Conservation (phyloP, 2,113 vertebrate species). For the Malurus elegans region DNA sequence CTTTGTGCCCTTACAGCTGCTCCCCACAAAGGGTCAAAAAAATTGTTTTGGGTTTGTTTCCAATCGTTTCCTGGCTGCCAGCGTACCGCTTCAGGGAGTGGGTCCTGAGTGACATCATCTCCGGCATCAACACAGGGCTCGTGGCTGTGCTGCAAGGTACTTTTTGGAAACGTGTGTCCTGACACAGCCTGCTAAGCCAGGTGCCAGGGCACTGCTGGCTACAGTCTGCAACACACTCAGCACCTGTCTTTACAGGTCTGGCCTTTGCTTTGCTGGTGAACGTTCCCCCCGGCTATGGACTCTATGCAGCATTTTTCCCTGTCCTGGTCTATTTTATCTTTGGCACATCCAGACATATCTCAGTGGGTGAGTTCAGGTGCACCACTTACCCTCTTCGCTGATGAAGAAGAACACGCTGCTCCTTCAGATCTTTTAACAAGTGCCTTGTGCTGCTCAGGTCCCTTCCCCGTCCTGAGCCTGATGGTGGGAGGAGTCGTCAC, state of each 20-base stretch:
- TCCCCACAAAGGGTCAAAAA: constrained; percentile 80
- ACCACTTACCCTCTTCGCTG: neutral
- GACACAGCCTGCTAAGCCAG: neutral
- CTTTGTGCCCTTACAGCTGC: constrained; percentile 78
- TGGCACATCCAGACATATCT: constrained; percentile 93
- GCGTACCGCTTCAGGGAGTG: constrained; percentile 85
- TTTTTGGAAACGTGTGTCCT: neutral
- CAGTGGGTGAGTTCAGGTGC: constrained; percentile 82
- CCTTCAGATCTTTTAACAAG: neutral
- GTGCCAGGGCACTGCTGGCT: neutral
- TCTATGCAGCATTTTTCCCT: constrained; percentile 93
- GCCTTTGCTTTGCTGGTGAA: constrained; percentile 90
- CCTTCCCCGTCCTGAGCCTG: constrained; percentile 88
- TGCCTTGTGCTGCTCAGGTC: constrained; percentile 69
- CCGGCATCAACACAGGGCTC: constrained; percentile 90
- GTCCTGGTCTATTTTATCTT: constrained; percentile 88
- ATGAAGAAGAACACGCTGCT: neutral
- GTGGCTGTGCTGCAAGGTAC: constrained; percentile 96
- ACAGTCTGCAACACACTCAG: neutral
- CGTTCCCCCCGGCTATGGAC: constrained; percentile 84
- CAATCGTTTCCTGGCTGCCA: constrained; percentile 85
- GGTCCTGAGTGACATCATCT: constrained; percentile 88
- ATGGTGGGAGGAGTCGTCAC: constrained; percentile 86
- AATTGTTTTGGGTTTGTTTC: constrained; percentile 78
- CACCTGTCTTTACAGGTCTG: constrained; percentile 76